Evolutionary conservation across 2,113 vertebrate genomes (phyloP).

Genomic region (Rostratula benghalensis): DNA sequence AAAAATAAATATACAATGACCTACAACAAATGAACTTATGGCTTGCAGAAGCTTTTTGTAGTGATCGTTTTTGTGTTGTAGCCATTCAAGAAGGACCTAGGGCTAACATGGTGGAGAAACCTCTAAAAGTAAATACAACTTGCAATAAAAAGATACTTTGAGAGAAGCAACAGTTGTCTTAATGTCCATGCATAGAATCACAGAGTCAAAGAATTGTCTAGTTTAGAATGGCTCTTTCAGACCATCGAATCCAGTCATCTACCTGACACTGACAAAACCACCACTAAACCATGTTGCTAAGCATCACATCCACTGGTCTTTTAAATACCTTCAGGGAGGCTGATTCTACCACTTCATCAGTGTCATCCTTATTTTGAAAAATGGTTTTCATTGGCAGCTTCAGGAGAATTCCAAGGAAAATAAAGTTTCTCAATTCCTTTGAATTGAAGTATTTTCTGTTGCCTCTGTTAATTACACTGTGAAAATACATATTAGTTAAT

Average conservation of each 20-base stretch:
- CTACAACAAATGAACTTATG: background rate
- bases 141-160: background rate
- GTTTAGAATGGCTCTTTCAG: background rate
- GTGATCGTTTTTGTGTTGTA: no score
- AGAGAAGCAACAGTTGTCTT: background rate
- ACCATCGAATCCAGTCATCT: background rate
- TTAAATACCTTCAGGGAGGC: background rate
- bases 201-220: background rate
- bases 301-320: background rate
- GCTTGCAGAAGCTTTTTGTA: background rate
- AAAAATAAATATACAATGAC: background rate
- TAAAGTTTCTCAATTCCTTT: background rate
- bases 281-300: background rate
- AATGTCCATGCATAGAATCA: background rate
- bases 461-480: background rate
- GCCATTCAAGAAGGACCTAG: background rate
- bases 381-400: background rate
- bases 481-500: background rate
- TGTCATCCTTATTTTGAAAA: background rate
- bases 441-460: background rate
- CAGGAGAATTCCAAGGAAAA: background rate
- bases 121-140: background rate
- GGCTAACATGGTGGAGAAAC: rapidly evolving
- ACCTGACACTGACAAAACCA: background rate
- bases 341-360: background rate